phyloP scores from a whole-genome alignment of 1,140 invertebrate genomes.

The Eupristina koningsbergeri region DNA sequence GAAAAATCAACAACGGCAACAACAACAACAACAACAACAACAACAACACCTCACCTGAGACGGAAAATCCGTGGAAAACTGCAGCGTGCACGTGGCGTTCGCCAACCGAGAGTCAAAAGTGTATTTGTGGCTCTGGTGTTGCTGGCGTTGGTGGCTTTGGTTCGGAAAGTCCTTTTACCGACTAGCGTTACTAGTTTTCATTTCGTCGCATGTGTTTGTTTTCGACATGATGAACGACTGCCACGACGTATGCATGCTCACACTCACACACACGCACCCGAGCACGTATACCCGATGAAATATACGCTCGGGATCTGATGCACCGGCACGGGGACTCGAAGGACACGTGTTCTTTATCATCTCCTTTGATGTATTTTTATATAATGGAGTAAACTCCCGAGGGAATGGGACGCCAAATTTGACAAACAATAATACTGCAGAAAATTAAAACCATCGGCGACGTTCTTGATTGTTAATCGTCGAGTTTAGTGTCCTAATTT shows the following conservation, averaged over 20 bases:
- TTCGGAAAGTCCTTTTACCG: slow-evolving; percentile 24
- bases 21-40: neutral
- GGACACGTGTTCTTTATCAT: neutral
- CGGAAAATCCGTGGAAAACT: slow-evolving; percentile 13
- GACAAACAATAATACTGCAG: too few relatives aligned
- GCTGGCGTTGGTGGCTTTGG: neutral
- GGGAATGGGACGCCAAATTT: too few relatives aligned
- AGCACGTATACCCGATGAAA: neutral
- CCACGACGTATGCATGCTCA: neutral
- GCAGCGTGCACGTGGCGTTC: neutral
- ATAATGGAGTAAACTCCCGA: neutral
- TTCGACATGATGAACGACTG: slow-evolving; percentile 33
- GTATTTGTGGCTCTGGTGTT: neutral
- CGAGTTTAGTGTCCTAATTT: too few relatives aligned
- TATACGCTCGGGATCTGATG: neutral
- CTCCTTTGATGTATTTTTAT: slow-evolving; percentile 43
- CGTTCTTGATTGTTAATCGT: too few relatives aligned
- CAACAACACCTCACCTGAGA: neutral
- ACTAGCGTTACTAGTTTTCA: slow-evolving; percentile 44
- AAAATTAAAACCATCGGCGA: too few relatives aligned
- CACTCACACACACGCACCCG: too few relatives aligned
- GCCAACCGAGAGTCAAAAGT: slow-evolving; percentile 24
- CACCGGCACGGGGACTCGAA: neutral
- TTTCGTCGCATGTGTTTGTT: slow-evolving; percentile 42
- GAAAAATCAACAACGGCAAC: neutral